Evolutionary conservation across 2,113 vertebrate genomes (phyloP), one percentile per base, ranked within the genome.

Genomic region (Chloroceryle aenea): DNA sequence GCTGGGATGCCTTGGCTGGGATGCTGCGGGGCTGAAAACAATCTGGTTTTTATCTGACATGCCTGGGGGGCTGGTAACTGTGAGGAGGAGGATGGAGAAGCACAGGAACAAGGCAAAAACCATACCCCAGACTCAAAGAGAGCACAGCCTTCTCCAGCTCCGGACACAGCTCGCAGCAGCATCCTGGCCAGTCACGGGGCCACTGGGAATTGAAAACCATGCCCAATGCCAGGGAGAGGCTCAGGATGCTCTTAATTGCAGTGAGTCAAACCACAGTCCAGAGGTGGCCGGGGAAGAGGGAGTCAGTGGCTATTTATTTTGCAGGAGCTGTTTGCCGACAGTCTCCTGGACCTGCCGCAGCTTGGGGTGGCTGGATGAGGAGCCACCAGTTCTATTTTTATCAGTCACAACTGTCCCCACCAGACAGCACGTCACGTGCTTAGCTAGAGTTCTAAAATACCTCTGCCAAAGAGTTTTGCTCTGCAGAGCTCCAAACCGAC

Each of bases 21-120:
- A 71, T 48, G 45, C 30, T 3, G 6, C 0, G 21, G 45, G 30
- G 21, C 36, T 30, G 7, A 27, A 59, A 62, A 29, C 2, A 4
- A 4, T 1, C 27, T 26, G 14, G 53, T 78, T 84, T 84, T 23
- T 38, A 23, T 29, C 38, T 18, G 61, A 17, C 21, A 30, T 7
- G 0, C 27, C 27, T 8, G 18, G 17, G 56, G 40, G 25, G 48
- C 13, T 26, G 52, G 9, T 26, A 20, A 36, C 3, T 0, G 43
- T 30, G 63, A 62, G 42, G 20, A 66, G 69, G 34, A 80, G 72
- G 3, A 14, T 9, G 55, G 84, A 59, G 29, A 43, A 14, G 38
- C 0, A 3, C 34, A 68, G 42, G 42, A 40, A 12, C 6, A 20
- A 30, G 52, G 45, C 15, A 53, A 45, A 59, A 17, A 3, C 5